A percentile compares a stretch with the other conserved stretches of the same genome.
Evolutionary conservation across 2,113 vertebrate genomes (phyloP).

Genomic region (Antechinus stuartii): DNA sequence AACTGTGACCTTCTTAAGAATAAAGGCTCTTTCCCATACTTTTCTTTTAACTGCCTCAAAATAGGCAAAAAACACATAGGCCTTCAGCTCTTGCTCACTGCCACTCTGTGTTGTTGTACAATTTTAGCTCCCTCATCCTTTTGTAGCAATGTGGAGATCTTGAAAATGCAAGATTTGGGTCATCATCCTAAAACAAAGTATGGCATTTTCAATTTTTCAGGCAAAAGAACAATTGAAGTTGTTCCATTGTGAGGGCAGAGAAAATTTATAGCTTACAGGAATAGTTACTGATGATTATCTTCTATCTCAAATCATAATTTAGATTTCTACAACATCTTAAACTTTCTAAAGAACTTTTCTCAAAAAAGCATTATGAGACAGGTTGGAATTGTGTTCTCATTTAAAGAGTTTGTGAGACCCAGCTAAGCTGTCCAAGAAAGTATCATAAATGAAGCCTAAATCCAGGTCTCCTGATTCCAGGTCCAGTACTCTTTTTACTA

Average conservation of each 20-base stretch:
- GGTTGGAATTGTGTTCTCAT: too few relatives aligned
- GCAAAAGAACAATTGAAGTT: conserved; percentile 12
- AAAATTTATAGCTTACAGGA: not conserved
- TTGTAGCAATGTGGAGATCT: too few relatives aligned
- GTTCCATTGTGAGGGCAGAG: not conserved
- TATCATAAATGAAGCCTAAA: too few relatives aligned
- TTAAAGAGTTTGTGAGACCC: too few relatives aligned
- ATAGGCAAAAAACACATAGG: not conserved
- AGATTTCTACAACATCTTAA: not conserved
- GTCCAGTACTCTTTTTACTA: too few relatives aligned
- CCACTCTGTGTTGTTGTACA: too few relatives aligned
- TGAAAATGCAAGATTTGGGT: too few relatives aligned
- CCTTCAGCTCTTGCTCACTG: not conserved
- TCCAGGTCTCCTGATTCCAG: too few relatives aligned
- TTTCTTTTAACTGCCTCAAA: not conserved
- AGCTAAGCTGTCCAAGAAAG: too few relatives aligned
- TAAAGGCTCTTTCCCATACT: not conserved
- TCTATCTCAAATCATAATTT: not conserved
- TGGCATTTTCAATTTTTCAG: not conserved
- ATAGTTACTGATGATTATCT: conserved; percentile 49
- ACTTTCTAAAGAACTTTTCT: not conserved
- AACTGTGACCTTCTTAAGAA: not conserved
- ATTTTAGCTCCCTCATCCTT: too few relatives aligned
- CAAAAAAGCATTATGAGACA: not conserved
- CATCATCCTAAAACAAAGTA: not conserved